Percentiles rank a stretch among this genome's conserved stretches.
phyloP scores from a whole-genome alignment of 1,140 invertebrate species.

The Bemisia tabaci region DNA sequence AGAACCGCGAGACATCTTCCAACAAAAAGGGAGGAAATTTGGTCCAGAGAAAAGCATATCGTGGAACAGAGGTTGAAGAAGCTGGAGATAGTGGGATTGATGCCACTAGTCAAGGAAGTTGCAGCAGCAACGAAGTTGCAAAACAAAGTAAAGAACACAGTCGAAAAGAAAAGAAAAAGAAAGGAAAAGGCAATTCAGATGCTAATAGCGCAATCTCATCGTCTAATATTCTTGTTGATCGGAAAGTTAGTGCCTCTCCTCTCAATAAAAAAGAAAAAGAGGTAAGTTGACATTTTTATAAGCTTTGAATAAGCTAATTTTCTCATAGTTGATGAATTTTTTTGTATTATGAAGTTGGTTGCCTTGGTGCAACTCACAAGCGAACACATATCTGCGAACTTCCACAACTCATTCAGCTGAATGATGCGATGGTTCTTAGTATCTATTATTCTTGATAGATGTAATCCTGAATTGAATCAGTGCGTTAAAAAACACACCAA shows the following conservation, averaged over 20 bases:
- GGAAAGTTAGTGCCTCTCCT: neutral
- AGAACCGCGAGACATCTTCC: neutral
- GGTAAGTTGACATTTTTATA: no score
- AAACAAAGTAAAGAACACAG: constrained; percentile 28
- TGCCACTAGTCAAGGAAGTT: constrained; percentile 70
- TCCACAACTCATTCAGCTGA: no score
- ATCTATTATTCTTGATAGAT: no score
- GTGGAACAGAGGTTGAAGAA: constrained; percentile 50
- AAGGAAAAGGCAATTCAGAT: constrained; percentile 28
- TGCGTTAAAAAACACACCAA: no score
- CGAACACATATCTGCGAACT: no score
- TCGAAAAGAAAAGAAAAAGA: constrained; percentile 60
- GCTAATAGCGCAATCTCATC: neutral
- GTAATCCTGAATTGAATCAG: no score
- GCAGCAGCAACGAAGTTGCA: constrained; percentile 54
- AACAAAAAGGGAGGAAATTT: constrained; percentile 1
- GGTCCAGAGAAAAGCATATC: constrained; percentile 2
- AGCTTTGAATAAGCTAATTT: no score
- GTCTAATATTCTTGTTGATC: neutral
- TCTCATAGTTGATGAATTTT: no score
- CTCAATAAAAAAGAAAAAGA: neutral
- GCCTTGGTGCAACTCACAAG: no score
- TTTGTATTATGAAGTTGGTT: no score
- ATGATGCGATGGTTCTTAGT: no score
- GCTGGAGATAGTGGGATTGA: constrained; percentile 69